phyloP scores from a whole-genome alignment of 2,797 vertebrate species.

The Phoeniculus purpureus region DNA sequence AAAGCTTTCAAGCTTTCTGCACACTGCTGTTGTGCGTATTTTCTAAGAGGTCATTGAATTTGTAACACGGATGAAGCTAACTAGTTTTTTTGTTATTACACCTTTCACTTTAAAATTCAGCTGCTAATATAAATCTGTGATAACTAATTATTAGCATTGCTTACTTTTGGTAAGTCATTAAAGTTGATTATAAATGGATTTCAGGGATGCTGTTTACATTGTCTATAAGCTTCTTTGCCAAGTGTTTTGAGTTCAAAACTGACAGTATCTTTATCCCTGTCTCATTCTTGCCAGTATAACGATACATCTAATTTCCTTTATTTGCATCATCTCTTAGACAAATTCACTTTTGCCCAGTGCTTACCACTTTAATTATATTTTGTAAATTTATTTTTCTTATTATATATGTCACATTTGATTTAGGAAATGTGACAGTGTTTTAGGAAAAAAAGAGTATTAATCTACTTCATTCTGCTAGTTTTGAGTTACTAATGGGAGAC shows the following conservation, averaged over 20 bases:
- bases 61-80: neutral
- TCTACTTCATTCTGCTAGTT: neutral
- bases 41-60: conserved; percentile 27
- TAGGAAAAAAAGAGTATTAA: neutral
- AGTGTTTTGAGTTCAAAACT: neutral
- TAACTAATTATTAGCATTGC: neutral
- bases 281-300: neutral
- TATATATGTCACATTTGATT: neutral
- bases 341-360: neutral
- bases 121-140: neutral
- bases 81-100: neutral
- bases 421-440: neutral
- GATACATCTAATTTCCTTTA: neutral
- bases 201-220: neutral
- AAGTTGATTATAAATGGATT: neutral
- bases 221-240: neutral
- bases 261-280: neutral
- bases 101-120: conserved; percentile 10
- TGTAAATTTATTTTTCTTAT: neutral
- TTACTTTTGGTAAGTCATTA: neutral
- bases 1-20: conserved; percentile 19
- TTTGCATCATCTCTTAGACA: neutral
- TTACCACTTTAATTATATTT: neutral
- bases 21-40: neutral
- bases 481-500: neutral